Percentiles rank a stretch among this genome's conserved stretches.
phyloP scores from a whole-genome alignment of 2,113 vertebrate genomes.

The Stictonetta naevosa region DNA sequence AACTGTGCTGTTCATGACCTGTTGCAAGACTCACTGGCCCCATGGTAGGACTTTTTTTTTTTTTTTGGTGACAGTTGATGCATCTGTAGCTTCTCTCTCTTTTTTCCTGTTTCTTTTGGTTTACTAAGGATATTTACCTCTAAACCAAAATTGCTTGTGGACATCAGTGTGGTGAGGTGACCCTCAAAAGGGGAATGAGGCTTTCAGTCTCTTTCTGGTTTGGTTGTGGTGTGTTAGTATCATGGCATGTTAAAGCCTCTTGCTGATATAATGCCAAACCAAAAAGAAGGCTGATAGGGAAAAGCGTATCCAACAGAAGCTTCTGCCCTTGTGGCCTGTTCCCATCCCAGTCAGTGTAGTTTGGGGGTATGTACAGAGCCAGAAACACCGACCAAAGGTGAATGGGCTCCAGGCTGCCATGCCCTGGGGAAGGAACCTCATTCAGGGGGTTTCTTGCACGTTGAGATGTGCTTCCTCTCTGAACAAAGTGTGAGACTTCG shows the following conservation, averaged over 20 bases:
- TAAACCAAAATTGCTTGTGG: neutral
- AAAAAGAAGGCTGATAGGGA: neutral
- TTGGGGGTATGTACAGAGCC: neutral
- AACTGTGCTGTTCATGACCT: neutral
- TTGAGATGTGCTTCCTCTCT: neutral
- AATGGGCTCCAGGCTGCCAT: fast-evolving
- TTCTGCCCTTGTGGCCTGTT: neutral
- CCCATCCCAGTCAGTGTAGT: neutral
- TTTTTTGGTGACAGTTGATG: neutral
- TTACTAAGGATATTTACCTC: neutral
- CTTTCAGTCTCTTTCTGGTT: neutral
- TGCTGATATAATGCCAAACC: neutral
- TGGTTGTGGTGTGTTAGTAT: neutral
- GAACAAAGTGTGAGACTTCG: neutral
- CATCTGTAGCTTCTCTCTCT: neutral
- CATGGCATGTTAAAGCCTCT: neutral
- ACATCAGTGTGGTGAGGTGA: neutral
- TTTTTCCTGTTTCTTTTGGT: neutral
- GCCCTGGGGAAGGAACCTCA: neutral
- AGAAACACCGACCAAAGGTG: neutral
- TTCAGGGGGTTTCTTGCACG: fast-evolving
- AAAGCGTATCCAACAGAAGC: neutral
- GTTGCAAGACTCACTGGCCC: neutral
- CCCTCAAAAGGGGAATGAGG: neutral
- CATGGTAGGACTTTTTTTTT: neutral